phyloP scores from a whole-genome alignment of 2,888 invertebrate species.

The Ichneumoninae sp. region DNA sequence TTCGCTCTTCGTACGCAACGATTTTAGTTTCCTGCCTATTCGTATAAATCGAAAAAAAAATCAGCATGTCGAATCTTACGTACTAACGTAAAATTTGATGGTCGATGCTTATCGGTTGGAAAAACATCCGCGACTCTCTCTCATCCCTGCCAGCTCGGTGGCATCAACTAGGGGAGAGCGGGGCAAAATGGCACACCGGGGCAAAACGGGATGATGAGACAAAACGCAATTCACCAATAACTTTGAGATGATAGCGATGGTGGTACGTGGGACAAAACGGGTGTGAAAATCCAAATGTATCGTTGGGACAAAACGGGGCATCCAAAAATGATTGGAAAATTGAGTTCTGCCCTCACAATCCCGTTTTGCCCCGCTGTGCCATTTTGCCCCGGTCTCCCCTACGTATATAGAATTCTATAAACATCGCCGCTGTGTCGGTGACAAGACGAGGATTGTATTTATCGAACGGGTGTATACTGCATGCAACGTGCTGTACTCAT shows the following conservation, averaged over 20 bases:
- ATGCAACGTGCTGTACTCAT: constrained; percentile 29
- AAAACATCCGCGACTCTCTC: neutral
- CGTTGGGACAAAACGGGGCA: too few relatives aligned
- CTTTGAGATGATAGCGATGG: too few relatives aligned
- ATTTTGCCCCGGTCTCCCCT: too few relatives aligned
- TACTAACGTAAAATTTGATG: neutral
- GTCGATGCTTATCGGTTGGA: neutral
- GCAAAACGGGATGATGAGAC: too few relatives aligned
- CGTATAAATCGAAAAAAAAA: neutral
- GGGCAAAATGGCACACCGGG: too few relatives aligned
- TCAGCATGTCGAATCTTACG: neutral
- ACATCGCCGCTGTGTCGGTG: neutral
- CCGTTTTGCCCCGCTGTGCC: too few relatives aligned
- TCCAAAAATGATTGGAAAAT: too few relatives aligned
- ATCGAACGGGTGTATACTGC: constrained; percentile 32
- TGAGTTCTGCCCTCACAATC: too few relatives aligned
- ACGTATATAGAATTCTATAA: constrained; percentile 29
- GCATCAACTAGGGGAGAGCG: constrained; percentile 14
- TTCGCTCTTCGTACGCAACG: neutral
- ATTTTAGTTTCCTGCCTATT: too few relatives aligned
- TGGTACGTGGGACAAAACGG: too few relatives aligned
- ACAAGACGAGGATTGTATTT: constrained; percentile 20
- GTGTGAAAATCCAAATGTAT: too few relatives aligned
- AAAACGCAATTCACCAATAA: too few relatives aligned
- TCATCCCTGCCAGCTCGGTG: constrained; percentile 13